Evolutionary conservation across 2,797 vertebrate species (phyloP), one percentile per base, ranked within the genome.

Genomic region (Fistularia tabacaria): DNA sequence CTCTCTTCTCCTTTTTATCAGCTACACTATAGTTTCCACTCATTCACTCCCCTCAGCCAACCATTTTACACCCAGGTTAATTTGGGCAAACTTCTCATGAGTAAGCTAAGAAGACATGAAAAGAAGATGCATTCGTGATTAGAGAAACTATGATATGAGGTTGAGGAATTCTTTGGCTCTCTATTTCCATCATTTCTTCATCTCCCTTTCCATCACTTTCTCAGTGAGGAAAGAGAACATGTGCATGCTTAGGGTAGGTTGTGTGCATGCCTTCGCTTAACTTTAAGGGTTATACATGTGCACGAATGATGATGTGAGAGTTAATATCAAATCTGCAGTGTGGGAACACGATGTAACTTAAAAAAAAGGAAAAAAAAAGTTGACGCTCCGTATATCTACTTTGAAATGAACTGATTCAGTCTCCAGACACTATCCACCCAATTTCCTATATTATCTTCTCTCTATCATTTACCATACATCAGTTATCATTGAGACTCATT

Each of bases 371-470:
- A 25, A 53, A 43, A 53, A 43, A 53, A 15, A 40, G 41, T 51
- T 41, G 74, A 73, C 69, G 62, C 70, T 73, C 57, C 57, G 75
- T 70, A 76, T 68, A 80, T 77, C 77, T 74, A 62, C 81, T 82
- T 69, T 2, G 79, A 79, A 90, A 89, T 91, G 80, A 90, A 90
- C 87, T 82, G 88, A 84, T 85, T 83, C 74, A 74, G 75, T 86
- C 83, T 82, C 81, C 62, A 72, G 85, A 83, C 80, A 70, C 69
- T 44, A 78, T 81, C 82, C 74, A 50, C 67, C 69, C 80, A 89
- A 85, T 85, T 85, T 82, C 74, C 80, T 63, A 81, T 69, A 85
- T 87, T 83, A 84, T 83, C 81, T 80, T 62, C 74, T 73, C 67
- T 71, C 77, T 74, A 77, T 83, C 74, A 80, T 84, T 85, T 83